A percentile compares a stretch with the other conserved stretches of the same genome.
Evolutionary conservation across 2,888 invertebrate species (phyloP).

Genomic region (Tineola bisselliella): DNA sequence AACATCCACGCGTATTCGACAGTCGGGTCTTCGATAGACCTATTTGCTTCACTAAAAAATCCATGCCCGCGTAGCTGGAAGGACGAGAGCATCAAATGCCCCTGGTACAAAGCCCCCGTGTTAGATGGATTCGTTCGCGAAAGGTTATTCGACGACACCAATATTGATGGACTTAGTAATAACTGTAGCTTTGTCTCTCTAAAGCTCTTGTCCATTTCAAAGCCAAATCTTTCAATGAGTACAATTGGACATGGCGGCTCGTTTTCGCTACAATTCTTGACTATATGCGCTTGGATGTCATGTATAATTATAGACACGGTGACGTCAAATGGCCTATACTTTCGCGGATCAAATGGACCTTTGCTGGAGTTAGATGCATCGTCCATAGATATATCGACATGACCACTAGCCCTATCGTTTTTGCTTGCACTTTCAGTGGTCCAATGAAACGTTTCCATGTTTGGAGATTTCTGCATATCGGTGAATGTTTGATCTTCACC

Average conservation of each 20-base stretch:
- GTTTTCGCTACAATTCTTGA: conserved; percentile 89
- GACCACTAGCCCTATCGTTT: conserved; percentile 51
- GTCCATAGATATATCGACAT: conserved; percentile 70
- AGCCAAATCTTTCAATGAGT: conserved; percentile 89
- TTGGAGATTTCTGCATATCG: conserved; percentile 82
- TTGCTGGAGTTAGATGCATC: conserved; percentile 70
- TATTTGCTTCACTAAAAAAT: conserved; percentile 93
- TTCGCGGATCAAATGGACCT: conserved; percentile 82
- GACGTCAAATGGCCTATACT: conserved; percentile 90
- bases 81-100: conserved; percentile 85
- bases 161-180: conserved; percentile 85
- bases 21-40: conserved; percentile 91
- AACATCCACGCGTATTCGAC: conserved; percentile 98
- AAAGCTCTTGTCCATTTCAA: conserved; percentile 96
- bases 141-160: conserved; percentile 80
- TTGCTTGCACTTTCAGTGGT: conserved; percentile 48
- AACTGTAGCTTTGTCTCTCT: conserved; percentile 92
- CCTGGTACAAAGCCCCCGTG: conserved; percentile 74
- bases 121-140: conserved; percentile 68
- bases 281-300: conserved; percentile 93
- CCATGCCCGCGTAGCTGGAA: conserved; percentile 93
- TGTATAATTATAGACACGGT: conserved; percentile 93
- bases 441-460: conserved; percentile 46
- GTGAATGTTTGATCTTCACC: conserved; percentile 95
- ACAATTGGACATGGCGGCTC: conserved; percentile 93